Conservation (phyloP, 2,888 invertebrate species). For the Synergus itoensis region DNA sequence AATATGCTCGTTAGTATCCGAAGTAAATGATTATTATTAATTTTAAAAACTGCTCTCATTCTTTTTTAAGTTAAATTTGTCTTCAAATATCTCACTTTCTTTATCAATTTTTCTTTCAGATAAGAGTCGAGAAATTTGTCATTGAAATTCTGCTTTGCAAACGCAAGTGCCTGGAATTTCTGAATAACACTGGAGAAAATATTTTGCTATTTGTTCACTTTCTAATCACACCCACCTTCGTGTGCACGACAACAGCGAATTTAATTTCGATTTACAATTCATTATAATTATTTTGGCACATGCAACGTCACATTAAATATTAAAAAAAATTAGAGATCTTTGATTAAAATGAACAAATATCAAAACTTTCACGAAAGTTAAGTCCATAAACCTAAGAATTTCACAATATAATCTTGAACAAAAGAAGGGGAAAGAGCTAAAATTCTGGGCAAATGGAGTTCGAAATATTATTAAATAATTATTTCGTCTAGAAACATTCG, state of each 20-base stretch:
- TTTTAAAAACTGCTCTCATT: too few species aligned
- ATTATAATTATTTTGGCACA: conserved; percentile 4
- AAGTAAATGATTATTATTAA: too few species aligned
- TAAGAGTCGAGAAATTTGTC: conserved; percentile 38
- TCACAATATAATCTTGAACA: background rate
- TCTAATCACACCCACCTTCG: conserved; percentile 39
- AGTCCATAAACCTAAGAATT: background rate
- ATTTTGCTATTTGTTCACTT: conserved; percentile 39
- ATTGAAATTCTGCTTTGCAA: conserved; percentile 40
- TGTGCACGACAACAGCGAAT: background rate
- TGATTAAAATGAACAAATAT: background rate
- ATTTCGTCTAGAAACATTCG: too few species aligned
- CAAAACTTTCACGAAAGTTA: background rate
- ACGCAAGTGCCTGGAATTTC: conserved; percentile 42
- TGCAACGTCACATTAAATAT: background rate
- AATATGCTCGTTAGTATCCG: too few species aligned
- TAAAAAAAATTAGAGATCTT: background rate
- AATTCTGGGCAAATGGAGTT: background rate
- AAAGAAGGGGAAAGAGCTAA: background rate
- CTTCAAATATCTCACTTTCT: background rate
- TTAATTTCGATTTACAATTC: background rate
- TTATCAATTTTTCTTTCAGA: background rate
- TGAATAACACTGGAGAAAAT: conserved; percentile 41
- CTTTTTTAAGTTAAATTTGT: too few species aligned
- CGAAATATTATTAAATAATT: too few species aligned